phyloP scores from a whole-genome alignment of 1,140 invertebrate genomes.

The Steinernema feltiae region DNA sequence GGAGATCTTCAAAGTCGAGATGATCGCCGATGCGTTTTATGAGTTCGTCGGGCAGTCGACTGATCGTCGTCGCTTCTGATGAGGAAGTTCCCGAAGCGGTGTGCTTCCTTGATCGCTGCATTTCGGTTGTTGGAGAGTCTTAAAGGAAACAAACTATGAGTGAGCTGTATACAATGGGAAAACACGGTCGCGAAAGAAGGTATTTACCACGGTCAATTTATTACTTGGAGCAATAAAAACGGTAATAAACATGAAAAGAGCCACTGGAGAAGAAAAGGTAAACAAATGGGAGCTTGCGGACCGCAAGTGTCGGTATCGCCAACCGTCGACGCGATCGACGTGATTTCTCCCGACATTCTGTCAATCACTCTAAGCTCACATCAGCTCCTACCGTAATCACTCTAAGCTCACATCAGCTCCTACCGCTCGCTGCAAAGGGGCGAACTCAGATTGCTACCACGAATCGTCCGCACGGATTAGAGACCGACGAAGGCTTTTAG shows the following conservation, averaged over 20 bases:
- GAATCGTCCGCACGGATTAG: too few relatives aligned
- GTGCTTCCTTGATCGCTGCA: background rate
- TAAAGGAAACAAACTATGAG: background rate
- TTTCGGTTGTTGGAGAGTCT: background rate
- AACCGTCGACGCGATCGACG: background rate
- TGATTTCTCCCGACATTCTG: background rate
- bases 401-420: too few relatives aligned
- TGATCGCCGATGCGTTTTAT: background rate
- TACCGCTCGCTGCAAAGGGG: too few relatives aligned
- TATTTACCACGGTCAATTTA: background rate
- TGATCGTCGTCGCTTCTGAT: background rate
- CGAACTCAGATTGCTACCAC: too few relatives aligned
- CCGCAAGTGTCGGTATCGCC: background rate
- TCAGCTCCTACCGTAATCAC: too few relatives aligned
- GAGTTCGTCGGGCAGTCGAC: conserved; percentile 3
- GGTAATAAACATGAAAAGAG: conserved; percentile 3
- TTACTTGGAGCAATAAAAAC: background rate
- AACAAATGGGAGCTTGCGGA: background rate
- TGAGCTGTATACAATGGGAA: background rate
- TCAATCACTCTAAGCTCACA: background rate
- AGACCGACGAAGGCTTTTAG: too few relatives aligned
- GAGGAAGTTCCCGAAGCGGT: background rate
- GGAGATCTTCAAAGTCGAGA: background rate
- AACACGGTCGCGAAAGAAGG: conserved; percentile 10
- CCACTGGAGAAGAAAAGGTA: background rate